A percentile compares a stretch with the other conserved stretches of the same genome.
Conservation (phyloP, 2,888 invertebrate genomes). For the Adineta ricciae region DNA sequence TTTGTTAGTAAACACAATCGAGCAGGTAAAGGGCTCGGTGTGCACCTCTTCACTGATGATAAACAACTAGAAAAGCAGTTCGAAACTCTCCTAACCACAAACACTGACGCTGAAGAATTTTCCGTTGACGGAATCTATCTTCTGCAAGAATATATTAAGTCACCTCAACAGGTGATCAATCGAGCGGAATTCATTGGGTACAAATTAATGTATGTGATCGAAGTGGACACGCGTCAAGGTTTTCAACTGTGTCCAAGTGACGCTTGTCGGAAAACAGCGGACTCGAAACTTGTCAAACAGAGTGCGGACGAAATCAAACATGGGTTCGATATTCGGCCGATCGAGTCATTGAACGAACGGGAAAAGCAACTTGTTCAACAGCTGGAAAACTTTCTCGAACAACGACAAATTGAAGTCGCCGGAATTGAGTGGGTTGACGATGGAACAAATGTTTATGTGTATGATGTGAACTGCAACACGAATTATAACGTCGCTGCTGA, state of each 20-base stretch:
- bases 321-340: background rate
- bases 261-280: background rate
- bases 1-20: conserved; percentile 19
- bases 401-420: conserved; percentile 9
- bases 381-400: background rate
- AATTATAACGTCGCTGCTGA: conserved; percentile 18
- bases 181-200: conserved; percentile 16
- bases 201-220: conserved; percentile 3
- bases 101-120: background rate
- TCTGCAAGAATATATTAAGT: conserved; percentile 11
- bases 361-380: background rate
- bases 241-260: conserved; percentile 22
- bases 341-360: background rate
- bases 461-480: conserved; percentile 14
- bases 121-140: background rate
- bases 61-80: background rate
- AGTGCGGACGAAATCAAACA: background rate
- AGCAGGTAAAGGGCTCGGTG: conserved; percentile 12
- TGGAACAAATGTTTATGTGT: background rate
- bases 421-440: conserved; percentile 4
- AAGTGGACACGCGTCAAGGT: conserved; percentile 14
- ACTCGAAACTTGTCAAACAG: background rate
- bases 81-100: background rate
- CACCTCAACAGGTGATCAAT: background rate
- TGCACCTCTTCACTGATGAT: background rate